Conservation (phyloP, 2,113 vertebrate genomes). For the Bettongia penicillata region DNA sequence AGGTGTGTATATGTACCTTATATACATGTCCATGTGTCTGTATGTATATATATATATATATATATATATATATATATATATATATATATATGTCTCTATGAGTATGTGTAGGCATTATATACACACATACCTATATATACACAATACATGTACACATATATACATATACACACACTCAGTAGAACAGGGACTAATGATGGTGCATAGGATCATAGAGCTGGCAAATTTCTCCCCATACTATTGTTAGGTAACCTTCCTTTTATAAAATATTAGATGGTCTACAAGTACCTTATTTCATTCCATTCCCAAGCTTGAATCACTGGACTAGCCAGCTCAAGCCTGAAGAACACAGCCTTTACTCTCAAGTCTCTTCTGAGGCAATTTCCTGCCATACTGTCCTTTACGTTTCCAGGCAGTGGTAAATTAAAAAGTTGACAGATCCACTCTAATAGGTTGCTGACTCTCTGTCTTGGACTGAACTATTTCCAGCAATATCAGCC, state of each 20-base stretch:
- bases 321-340: neutral
- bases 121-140: too few relatives aligned
- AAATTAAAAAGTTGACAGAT: neutral
- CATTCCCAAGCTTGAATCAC: neutral
- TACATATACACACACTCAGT: too few relatives aligned
- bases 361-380: too few relatives aligned
- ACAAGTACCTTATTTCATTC: neutral
- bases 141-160: too few relatives aligned
- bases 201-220: neutral
- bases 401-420: neutral
- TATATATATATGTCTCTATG: too few relatives aligned
- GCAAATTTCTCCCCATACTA: neutral
- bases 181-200: neutral
- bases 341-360: neutral
- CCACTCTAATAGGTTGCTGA: neutral
- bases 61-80: too few relatives aligned
- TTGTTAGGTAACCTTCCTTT: neutral
- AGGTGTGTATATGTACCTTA: neutral
- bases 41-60: too few relatives aligned
- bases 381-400: neutral
- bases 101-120: too few relatives aligned
- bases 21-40: neutral
- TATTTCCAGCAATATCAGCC: neutral
- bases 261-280: neutral
- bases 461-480: too few relatives aligned